phyloP scores from a whole-genome alignment of 1,140 invertebrate genomes.

The Belonocnema kinseyi region DNA sequence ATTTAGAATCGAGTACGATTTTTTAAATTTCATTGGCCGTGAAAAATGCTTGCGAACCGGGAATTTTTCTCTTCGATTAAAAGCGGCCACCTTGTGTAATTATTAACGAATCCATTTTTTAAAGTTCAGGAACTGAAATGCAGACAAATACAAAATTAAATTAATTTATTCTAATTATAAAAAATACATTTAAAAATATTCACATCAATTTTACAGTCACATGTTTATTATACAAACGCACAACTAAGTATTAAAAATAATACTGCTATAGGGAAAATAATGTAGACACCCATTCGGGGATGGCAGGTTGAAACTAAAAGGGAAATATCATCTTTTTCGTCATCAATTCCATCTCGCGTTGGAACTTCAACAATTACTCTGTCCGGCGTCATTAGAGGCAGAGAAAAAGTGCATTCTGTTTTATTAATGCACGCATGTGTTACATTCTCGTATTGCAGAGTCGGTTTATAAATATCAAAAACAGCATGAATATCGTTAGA shows the following conservation, averaged over 20 bases:
- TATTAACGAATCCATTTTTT: too few species aligned
- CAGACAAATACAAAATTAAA: background rate
- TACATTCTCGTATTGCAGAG: conserved; percentile 85
- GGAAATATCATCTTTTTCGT: conserved; percentile 81
- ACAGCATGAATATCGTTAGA: conserved; percentile 87
- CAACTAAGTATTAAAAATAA: conserved; percentile 84
- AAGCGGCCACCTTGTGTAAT: too few species aligned
- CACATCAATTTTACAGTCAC: background rate
- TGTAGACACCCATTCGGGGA: conserved; percentile 85
- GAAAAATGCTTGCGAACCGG: too few species aligned
- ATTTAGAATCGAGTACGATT: too few species aligned
- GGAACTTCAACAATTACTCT: conserved; percentile 88
- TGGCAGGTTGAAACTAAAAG: conserved; percentile 84
- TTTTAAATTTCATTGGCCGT: too few species aligned
- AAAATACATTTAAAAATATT: background rate
- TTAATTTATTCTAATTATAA: conserved; percentile 19
- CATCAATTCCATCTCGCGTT: conserved; percentile 85
- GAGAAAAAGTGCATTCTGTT: conserved; percentile 84
- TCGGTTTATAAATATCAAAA: conserved; percentile 90
- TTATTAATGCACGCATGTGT: conserved; percentile 84
- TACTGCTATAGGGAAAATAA: conserved; percentile 85
- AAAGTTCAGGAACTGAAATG: too few species aligned
- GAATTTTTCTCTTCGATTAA: too few species aligned
- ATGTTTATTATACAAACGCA: conserved; percentile 78
- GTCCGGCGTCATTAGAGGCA: conserved; percentile 83